These are phyloP conservation scores for Chiloscyllium punctatum DNA, from an alignment of 2,797 vertebrate genomes.

Conservation along the genomic window DNA sequence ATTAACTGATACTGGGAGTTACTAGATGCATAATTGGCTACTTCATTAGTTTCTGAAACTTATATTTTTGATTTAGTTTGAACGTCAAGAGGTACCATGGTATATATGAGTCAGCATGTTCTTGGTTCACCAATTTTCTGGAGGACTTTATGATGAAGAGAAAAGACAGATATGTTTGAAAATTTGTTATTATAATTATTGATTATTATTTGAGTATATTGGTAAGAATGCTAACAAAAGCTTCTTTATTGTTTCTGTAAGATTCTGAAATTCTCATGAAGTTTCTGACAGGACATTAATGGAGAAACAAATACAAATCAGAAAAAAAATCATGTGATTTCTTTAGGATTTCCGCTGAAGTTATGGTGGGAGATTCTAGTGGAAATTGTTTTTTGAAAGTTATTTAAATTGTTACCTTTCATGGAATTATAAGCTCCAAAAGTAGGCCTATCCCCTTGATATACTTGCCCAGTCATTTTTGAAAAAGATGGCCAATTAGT, in stretches of 20 bases:
- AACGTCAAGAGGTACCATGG: not conserved
- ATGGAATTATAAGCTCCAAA: not conserved
- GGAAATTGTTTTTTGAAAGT: not conserved
- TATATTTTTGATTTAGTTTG: not conserved
- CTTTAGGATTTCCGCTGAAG: not conserved
- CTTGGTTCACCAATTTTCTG: not conserved
- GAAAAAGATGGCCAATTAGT: too few species aligned
- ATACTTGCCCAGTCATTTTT: not conserved
- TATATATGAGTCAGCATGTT: not conserved
- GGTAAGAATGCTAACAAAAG: not conserved
- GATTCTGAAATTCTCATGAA: not conserved
- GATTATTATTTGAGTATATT: not conserved
- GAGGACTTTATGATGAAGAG: not conserved
- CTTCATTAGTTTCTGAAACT: not conserved
- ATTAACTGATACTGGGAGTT: not conserved
- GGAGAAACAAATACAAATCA: not conserved
- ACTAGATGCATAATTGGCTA: not conserved
- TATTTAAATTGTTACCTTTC: not conserved
- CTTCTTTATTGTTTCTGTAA: not conserved
- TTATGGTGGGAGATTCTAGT: not conserved
- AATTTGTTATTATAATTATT: not conserved
- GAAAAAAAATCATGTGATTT: not conserved
- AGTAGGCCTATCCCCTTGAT: not conserved
- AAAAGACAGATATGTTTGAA: not conserved
- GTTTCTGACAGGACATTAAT: not conserved